These are phyloP conservation scores for Archocentrus centrarchus DNA, from an alignment of 2,113 vertebrate species.

Conservation along the genomic window DNA sequence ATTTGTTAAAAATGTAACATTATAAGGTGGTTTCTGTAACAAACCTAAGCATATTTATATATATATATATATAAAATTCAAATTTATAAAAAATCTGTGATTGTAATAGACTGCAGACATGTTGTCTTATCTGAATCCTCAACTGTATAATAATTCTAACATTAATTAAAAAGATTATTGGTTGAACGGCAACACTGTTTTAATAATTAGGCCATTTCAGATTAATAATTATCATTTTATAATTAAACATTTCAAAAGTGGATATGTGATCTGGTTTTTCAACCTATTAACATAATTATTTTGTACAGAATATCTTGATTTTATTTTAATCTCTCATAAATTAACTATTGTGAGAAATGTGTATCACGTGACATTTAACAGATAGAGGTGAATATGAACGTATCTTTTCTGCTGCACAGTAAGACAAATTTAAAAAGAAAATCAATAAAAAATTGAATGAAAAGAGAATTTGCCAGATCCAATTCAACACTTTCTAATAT, in stretches of 20 bases:
- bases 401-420: neutral
- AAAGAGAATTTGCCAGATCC: neutral
- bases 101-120: conserved; percentile 18
- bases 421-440: neutral
- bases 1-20: neutral
- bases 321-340: conserved; percentile 14
- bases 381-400: conserved; percentile 25
- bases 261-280: conserved; percentile 49
- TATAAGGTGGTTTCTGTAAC: neutral
- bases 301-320: neutral
- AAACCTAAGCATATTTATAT: neutral
- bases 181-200: conserved; percentile 46
- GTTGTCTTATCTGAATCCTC: conserved; percentile 11
- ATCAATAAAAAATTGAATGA: neutral
- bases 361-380: conserved; percentile 26
- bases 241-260: conserved; percentile 48
- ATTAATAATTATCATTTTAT: conserved; percentile 67
- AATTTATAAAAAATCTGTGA: neutral
- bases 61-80: neutral
- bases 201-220: conserved; percentile 64
- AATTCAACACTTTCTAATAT: conserved; percentile 1
- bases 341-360: conserved; percentile 1
- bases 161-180: conserved; percentile 65
- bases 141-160: conserved; percentile 50
- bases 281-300: conserved; percentile 10